Conservation (phyloP, 2,888 invertebrate genomes). For the Hyppa rectilinea region DNA sequence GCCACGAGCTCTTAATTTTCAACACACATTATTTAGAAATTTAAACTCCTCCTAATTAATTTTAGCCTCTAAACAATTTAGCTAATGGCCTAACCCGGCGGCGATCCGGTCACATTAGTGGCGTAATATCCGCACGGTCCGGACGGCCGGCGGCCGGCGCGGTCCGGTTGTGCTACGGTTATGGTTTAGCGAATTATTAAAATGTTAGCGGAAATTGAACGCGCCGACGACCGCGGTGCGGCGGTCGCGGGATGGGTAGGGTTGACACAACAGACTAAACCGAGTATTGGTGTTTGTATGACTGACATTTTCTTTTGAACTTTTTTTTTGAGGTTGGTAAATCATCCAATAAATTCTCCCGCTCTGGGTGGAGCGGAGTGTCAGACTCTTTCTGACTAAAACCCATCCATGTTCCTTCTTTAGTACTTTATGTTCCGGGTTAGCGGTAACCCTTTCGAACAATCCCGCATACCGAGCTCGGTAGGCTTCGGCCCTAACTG, state of each 20-base stretch:
- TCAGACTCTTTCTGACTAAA: too few species aligned
- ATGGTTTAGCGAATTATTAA: conserved; percentile 45
- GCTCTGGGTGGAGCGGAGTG: too few species aligned
- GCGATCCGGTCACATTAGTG: conserved; percentile 33
- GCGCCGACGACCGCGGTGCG: conserved; percentile 22
- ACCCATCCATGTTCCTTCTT: too few species aligned
- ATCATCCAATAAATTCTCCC: too few species aligned
- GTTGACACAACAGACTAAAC: neutral
- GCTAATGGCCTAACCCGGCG: conserved; percentile 21
- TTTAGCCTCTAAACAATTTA: conserved; percentile 18
- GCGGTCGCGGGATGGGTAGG: conserved; percentile 3
- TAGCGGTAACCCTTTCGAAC: too few species aligned
- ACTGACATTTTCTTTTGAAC: too few species aligned
- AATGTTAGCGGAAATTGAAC: conserved; percentile 52
- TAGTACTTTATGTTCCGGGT: too few species aligned
- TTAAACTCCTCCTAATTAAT: conserved; percentile 16
- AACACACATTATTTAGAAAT: conserved; percentile 6
- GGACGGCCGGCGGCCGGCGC: neutral
- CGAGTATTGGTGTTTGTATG: too few species aligned
- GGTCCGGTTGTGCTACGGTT: neutral
- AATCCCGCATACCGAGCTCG: too few species aligned
- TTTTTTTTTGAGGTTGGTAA: too few species aligned
- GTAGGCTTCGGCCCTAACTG: too few species aligned
- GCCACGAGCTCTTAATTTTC: too few species aligned
- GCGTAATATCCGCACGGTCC: conserved; percentile 44